These are phyloP conservation scores for Larimichthys crocea DNA, from an alignment of 2,113 vertebrate species.

Conservation along the genomic window DNA sequence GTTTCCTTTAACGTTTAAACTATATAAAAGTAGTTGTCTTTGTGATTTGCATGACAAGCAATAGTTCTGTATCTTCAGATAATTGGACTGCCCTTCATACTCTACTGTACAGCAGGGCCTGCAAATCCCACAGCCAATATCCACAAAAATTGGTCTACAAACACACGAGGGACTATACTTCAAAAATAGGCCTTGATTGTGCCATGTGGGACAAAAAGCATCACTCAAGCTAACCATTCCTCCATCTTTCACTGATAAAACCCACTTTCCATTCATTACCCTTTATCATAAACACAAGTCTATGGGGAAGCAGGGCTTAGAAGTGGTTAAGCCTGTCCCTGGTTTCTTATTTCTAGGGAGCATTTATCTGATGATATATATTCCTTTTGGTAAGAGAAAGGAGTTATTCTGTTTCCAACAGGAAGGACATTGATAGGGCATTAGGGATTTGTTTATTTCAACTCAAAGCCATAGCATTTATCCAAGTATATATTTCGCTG, in stretches of 20 bases:
- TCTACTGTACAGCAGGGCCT: constrained; percentile 62
- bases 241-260: constrained; percentile 83
- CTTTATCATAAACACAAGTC: constrained; percentile 80
- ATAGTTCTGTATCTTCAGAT: constrained; percentile 39
- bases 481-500: constrained; percentile 78
- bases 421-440: constrained; percentile 84
- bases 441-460: constrained; percentile 85
- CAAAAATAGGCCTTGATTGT: constrained; percentile 83
- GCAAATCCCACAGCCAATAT: constrained; percentile 77
- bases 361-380: constrained; percentile 84
- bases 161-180: constrained; percentile 61
- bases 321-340: constrained; percentile 82
- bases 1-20: constrained; percentile 4
- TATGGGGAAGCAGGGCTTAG: constrained; percentile 76
- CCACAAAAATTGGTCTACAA: constrained; percentile 71
- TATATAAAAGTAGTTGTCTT: constrained; percentile 7
- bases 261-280: constrained; percentile 84
- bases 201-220: constrained; percentile 80
- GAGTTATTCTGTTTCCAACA: constrained; percentile 81
- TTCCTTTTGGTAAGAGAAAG: constrained; percentile 82
- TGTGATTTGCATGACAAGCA: constrained; percentile 41
- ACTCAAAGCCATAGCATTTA: constrained; percentile 80
- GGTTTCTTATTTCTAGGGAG: constrained; percentile 81
- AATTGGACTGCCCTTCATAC: constrained; percentile 40
- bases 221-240: constrained; percentile 80